These are phyloP conservation scores for Tenthredo distinguenda DNA, from an alignment of 2,888 invertebrate species.

Conservation along the genomic window DNA sequence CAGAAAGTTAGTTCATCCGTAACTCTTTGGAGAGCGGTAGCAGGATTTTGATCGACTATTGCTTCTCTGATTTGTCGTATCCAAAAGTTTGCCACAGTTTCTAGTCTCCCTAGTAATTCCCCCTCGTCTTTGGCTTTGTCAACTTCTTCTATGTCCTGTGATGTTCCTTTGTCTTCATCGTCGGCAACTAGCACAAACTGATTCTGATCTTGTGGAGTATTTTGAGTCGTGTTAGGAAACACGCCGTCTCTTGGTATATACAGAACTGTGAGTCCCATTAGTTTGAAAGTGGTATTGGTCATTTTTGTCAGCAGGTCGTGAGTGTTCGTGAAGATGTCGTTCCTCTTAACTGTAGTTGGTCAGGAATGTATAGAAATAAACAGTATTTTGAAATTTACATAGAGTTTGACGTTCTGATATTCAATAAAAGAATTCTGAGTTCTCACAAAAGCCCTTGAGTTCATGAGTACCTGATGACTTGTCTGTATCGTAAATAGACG, in stretches of 20 bases:
- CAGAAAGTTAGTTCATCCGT: constrained; percentile 76
- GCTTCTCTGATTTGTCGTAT: constrained; percentile 80
- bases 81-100: constrained; percentile 77
- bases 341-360: constrained; percentile 67
- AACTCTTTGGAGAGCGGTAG: constrained; percentile 64
- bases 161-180: constrained; percentile 77
- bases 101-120: constrained; percentile 67
- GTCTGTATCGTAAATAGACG: neutral
- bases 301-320: constrained; percentile 79
- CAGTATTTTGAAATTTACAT: neutral
- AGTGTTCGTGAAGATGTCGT: constrained; percentile 79
- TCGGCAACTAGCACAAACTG: constrained; percentile 72
- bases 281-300: constrained; percentile 80
- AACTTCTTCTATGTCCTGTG: neutral
- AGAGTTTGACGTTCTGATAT: neutral
- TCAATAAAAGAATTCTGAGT: neutral
- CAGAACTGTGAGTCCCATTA: constrained; percentile 80
- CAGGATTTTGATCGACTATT: constrained; percentile 65
- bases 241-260: constrained; percentile 80
- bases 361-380: constrained; percentile 11
- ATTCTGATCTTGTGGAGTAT: neutral
- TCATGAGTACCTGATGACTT: neutral
- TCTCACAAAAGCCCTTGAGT: neutral
- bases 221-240: constrained; percentile 51
- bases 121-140: constrained; percentile 79